phyloP scores from a whole-genome alignment of 2,888 invertebrate species.

The Cecidostiba fungosa region DNA sequence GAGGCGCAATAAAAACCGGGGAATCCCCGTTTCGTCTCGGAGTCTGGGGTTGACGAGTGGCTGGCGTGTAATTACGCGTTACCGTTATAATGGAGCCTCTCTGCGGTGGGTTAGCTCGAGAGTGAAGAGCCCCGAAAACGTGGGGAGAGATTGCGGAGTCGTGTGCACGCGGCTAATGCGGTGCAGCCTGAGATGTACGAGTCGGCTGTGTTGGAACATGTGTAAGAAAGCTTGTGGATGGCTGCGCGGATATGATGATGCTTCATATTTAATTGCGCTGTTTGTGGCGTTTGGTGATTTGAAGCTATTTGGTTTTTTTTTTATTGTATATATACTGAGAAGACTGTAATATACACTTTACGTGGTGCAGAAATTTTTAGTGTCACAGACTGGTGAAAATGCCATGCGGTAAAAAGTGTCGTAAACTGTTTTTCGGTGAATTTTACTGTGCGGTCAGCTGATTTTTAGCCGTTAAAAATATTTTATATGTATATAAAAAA shows the following conservation, averaged over 20 bases:
- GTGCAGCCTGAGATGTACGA: not conserved
- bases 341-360: too few species aligned
- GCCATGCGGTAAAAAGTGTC: too few species aligned
- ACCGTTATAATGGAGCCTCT: not conserved
- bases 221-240: not conserved
- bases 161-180: not conserved
- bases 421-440: too few species aligned
- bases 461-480: too few species aligned
- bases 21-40: not conserved
- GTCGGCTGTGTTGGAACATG: not conserved
- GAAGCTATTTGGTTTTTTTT: too few species aligned
- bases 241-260: not conserved
- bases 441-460: too few species aligned
- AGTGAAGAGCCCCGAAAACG: not conserved
- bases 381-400: too few species aligned
- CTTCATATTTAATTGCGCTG: not conserved
- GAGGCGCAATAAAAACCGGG: not conserved
- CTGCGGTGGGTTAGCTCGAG: not conserved
- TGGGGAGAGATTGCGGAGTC: not conserved
- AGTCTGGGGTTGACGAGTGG: constrained; percentile 2
- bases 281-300: not conserved
- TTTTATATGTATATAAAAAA: too few species aligned
- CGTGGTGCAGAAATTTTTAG: too few species aligned
- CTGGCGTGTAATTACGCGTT: constrained; percentile 8
- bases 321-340: too few species aligned